These are phyloP conservation scores for Coendou prehensilis DNA, from an alignment of 2,797 vertebrate species.

Conservation along the genomic window DNA sequence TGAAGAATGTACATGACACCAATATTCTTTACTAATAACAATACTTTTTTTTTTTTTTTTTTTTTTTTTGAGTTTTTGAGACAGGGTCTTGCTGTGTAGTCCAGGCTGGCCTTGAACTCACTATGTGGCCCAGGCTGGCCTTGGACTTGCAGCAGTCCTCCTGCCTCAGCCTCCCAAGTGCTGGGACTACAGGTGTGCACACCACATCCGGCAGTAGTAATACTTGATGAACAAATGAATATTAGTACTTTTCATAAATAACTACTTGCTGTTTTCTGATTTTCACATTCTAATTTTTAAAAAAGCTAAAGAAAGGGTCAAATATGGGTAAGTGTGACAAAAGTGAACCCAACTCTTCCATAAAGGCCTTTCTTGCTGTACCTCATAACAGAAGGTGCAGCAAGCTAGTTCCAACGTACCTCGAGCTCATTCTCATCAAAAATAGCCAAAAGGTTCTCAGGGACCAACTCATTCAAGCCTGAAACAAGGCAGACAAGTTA, in stretches of 20 bases:
- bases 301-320: constrained; percentile 47
- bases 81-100: too few relatives aligned
- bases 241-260: constrained; percentile 47
- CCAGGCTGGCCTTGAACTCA: not conserved
- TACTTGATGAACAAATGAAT: constrained; percentile 39
- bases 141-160: not conserved
- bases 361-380: not conserved
- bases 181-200: not conserved
- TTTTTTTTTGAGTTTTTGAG: not conserved
- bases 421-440: constrained; percentile 99
- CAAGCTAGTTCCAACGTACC: constrained; percentile 88
- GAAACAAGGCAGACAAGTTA: constrained; percentile 83
- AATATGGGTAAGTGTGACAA: constrained; percentile 3
- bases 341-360: not conserved
- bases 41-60: not conserved
- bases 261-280: not conserved
- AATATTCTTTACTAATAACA: constrained; percentile 28
- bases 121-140: not conserved
- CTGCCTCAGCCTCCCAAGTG: not conserved
- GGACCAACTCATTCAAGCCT: constrained; percentile 98
- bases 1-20: not conserved
- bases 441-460: constrained; percentile 99
- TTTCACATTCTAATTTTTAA: constrained; percentile 55
- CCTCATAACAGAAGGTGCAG: not conserved
- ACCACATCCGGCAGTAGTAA: not conserved